Percentiles rank a stretch among this genome's conserved stretches.
Evolutionary conservation across 2,797 vertebrate genomes (phyloP).

Genomic region (Sebastes matsubarae): DNA sequence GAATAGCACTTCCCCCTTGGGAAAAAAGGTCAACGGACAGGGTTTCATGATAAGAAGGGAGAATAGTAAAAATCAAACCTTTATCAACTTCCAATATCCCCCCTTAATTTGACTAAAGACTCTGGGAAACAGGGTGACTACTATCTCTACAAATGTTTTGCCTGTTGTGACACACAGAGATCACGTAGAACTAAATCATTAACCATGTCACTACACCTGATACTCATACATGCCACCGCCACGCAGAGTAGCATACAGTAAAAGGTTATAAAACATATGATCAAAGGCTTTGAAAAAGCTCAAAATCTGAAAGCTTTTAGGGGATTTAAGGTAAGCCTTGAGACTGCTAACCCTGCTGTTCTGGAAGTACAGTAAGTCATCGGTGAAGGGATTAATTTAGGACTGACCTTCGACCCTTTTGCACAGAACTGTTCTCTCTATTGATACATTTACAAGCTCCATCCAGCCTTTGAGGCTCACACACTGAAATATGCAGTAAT

Average conservation of each 20-base stretch:
- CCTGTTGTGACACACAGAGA: not conserved
- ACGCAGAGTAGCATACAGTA: not conserved
- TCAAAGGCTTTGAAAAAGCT: not conserved
- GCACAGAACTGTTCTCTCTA: slow-evolving; percentile 10
- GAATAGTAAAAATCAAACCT: not conserved
- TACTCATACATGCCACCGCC: not conserved
- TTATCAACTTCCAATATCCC: not conserved
- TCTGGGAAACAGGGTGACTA: not conserved
- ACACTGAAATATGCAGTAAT: no score
- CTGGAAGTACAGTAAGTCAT: not conserved
- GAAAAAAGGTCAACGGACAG: not conserved
- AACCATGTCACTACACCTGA: not conserved
- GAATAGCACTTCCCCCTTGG: not conserved
- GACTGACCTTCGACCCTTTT: slow-evolving; percentile 36
- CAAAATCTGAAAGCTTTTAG: not conserved
- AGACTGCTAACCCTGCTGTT: slow-evolving; percentile 32
- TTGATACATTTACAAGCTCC: slow-evolving; percentile 18
- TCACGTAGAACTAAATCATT: not conserved
- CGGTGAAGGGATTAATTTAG: slow-evolving; percentile 22
- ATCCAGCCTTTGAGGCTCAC: no score
- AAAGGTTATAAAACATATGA: not conserved
- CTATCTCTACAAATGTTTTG: not conserved
- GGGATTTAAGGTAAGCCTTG: not conserved
- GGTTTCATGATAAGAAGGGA: not conserved
- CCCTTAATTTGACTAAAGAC: not conserved